Conservation (phyloP, 2,113 vertebrate genomes). For the Cololabis saira region DNA sequence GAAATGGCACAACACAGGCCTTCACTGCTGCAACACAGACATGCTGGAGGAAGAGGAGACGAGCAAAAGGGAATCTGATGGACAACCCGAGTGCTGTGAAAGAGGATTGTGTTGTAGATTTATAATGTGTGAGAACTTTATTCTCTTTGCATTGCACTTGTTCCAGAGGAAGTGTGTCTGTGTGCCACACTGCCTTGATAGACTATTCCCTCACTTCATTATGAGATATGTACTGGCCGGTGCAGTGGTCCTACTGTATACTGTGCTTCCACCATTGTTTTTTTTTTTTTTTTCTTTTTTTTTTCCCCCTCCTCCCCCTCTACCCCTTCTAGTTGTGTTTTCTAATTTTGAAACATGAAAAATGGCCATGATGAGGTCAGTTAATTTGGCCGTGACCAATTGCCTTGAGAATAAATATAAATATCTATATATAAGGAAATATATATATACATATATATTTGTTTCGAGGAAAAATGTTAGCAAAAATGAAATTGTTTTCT, state of each 20-base stretch:
- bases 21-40: slow-evolving; percentile 42
- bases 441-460: slow-evolving; percentile 76
- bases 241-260: slow-evolving; percentile 45
- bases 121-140: slow-evolving; percentile 61
- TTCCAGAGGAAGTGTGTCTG: slow-evolving; percentile 66
- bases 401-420: slow-evolving; percentile 83
- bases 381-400: slow-evolving; percentile 79
- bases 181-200: slow-evolving; percentile 69
- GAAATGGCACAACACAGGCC: slow-evolving; percentile 42
- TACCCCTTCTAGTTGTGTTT: slow-evolving; percentile 67
- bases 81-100: slow-evolving; percentile 68
- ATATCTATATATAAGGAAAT: slow-evolving; percentile 67
- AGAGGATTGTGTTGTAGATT: slow-evolving; percentile 68
- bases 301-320: too few species aligned
- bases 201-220: slow-evolving; percentile 61
- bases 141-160: slow-evolving; percentile 78
- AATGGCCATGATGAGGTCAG: slow-evolving; percentile 78
- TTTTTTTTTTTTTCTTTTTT: slow-evolving; percentile 61
- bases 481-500: slow-evolving; percentile 76
- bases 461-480: slow-evolving; percentile 80
- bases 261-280: slow-evolving; percentile 49
- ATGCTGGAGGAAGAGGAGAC: slow-evolving; percentile 52
- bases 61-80: slow-evolving; percentile 66
- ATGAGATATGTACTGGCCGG: slow-evolving; percentile 60
- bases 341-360: slow-evolving; percentile 72